phyloP scores from a whole-genome alignment of 2,113 vertebrate species.

The Merops nubicus region DNA sequence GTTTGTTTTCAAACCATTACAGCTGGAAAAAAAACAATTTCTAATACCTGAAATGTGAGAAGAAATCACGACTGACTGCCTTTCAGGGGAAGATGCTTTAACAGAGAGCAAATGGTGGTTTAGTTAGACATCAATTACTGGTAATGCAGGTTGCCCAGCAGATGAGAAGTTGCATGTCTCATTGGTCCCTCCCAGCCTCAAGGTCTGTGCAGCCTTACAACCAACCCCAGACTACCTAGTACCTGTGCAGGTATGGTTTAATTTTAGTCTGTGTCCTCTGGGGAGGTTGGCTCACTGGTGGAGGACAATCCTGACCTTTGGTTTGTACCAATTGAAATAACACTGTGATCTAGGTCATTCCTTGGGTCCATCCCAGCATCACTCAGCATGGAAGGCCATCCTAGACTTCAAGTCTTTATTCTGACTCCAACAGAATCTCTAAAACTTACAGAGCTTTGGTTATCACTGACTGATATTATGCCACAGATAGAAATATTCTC shows the following conservation, averaged over 20 bases:
- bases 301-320: background rate
- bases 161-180: accelerated
- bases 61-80: background rate
- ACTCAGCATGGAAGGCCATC: background rate
- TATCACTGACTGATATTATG: background rate
- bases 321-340: background rate
- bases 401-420: background rate
- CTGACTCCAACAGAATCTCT: background rate
- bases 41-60: background rate
- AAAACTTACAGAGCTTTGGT: background rate
- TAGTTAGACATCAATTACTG: background rate
- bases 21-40: background rate
- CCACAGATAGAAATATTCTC: conserved; percentile 5
- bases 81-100: background rate
- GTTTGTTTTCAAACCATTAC: no score
- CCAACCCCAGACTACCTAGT: background rate
- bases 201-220: background rate
- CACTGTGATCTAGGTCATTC: background rate
- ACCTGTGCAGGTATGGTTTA: background rate
- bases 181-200: background rate
- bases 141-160: background rate
- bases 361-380: background rate
- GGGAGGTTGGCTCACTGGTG: background rate
- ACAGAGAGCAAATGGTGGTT: background rate
- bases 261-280: background rate